Evolutionary conservation across 2,797 vertebrate species (phyloP), one percentile per base, ranked within the genome.

Genomic region (Phoebastria nigripes): DNA sequence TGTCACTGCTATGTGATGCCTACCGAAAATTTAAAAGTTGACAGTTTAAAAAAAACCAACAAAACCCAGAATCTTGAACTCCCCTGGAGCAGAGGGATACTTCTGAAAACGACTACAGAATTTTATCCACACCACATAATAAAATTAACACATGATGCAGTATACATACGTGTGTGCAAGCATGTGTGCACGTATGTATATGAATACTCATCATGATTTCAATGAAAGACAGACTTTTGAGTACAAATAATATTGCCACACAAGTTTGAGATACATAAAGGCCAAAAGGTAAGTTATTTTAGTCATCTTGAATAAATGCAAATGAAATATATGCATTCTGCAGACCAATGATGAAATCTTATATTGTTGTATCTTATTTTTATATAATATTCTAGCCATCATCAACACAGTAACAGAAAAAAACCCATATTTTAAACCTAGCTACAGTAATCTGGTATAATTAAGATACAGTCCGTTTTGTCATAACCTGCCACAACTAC

Each of bases 171-270:
- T 65, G 17, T 55, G 35, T 4, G 3, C 42, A 39, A 47, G 25
- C 7, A 6, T 42, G 20, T 16, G 12, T 8, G 15, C n/a, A 18
- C 1, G 5, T 8, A n/a, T 9, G 16, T 19, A 7, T 20, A 13
- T 9, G 13, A 78, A 20, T 2, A 41, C 17, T 54, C 46, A 39
- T 24, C 15, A 22, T 3, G 8, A 71, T 12, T 69, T 28, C 5
- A 0, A 44, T 6, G 4, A 89, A 70, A 83, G 2, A 55, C 66
- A 58, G 7, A 7, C 12, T 66, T 82, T 11, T 61, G 16, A 82
- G 39, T 54, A 52, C 44, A 77, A 79, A 25, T 39, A 80, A 62
- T 9, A 78, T 2, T 24, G 46, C 5, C 41, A 41, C 31, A 37
- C 5, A 73, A 33, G 22, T 69, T 0, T 62, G 19, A 87, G 37